Percentiles rank a stretch among this genome's conserved stretches.
Evolutionary conservation across 2,113 vertebrate species (phyloP).

Genomic region (Pungitius pungitius): DNA sequence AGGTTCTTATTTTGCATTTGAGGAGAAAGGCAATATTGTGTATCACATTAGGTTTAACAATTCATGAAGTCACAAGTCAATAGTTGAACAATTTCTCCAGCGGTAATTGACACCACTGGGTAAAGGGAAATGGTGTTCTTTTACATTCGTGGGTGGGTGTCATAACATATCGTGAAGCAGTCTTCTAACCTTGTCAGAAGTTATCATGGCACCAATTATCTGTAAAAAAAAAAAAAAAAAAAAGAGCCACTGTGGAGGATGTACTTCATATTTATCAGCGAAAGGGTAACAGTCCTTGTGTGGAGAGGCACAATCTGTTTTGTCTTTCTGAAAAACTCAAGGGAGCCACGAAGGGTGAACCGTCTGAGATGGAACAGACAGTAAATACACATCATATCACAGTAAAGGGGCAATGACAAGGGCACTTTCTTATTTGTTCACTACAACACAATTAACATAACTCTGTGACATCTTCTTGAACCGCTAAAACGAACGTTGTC

Average conservation of each 20-base stretch:
- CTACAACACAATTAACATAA: conserved; percentile 67
- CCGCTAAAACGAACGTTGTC: conserved; percentile 64
- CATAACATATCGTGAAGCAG: conserved; percentile 73
- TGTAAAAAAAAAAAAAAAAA: conserved; percentile 41
- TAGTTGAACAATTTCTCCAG: conserved; percentile 46
- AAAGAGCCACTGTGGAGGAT: conserved; percentile 47
- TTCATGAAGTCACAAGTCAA: conserved; percentile 48
- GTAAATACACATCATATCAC: conserved; percentile 55
- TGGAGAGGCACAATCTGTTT: conserved; percentile 37
- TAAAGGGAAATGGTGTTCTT: conserved; percentile 56
- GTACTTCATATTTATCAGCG: conserved; percentile 61
- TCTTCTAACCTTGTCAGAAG: conserved; percentile 75
- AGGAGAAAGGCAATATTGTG: conserved; percentile 34
- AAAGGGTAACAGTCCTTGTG: conserved; percentile 62
- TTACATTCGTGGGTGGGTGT: conserved; percentile 61
- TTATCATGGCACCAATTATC: conserved; percentile 78
- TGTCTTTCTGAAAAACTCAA: conserved; percentile 38
- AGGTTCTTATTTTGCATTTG: conserved; percentile 15
- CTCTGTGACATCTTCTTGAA: conserved; percentile 58
- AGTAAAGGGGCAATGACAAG: conserved; percentile 60
- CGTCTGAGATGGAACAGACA: conserved; percentile 28
- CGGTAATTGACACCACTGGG: conserved; percentile 67
- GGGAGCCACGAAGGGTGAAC: conserved; percentile 31
- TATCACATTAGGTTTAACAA: conserved; percentile 47
- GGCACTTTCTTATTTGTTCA: conserved; percentile 64